Base-by-base conservation (phyloP, 2,888 invertebrate species). In the Zygogramma bicolorata region DNA sequence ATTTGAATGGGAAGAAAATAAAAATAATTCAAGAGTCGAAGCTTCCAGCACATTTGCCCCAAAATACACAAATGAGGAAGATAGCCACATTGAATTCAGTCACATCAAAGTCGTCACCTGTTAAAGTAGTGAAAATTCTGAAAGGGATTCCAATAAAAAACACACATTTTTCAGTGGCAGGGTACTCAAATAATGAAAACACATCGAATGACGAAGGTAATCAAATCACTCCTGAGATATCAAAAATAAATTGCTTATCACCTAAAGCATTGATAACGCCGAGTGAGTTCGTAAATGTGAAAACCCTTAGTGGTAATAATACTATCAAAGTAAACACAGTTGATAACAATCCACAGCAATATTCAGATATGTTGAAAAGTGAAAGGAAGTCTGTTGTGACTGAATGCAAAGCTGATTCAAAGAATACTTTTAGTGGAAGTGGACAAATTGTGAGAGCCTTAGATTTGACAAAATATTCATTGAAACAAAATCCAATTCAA, bases 1-100 rank as follows among this genome's bases (percentile, higher is more conserved):
- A 77, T 66, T 61, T 80, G 10, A 81, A 81, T 71, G 81, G 81
- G 7, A 78, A 78, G 63, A 81, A 78, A 58, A 71, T 80, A 3
- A 79, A 79, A 67, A 76, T 81, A n/a, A 72, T 80, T 7, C 66
- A 77, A 27, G 70, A 73, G 59, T 72, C 76, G 7, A 62, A 70
- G 66, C 40, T 74, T 13, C 68, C 75, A n/a, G 13, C 13, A 13
- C 25, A 53, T 58, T 57, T 34, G 8, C 42, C 29, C 42, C 71
- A 49, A 18, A 68, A 59, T 31, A 53, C 65, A 15, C 65, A 70
- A 70, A 27, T 70, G 25, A 38, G 46, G 15, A 70, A 70, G 65
- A 49, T 63, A 46, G 65, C 40, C 15, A 40, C 42, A 10, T 20
- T 60, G 8, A 58, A 53, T 40, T 27, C 46, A 18, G 15, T 27